Percentiles rank a stretch among this genome's conserved stretches.
Conservation (phyloP, 1,140 invertebrate genomes). For the Pseudobourletiella spinata region DNA sequence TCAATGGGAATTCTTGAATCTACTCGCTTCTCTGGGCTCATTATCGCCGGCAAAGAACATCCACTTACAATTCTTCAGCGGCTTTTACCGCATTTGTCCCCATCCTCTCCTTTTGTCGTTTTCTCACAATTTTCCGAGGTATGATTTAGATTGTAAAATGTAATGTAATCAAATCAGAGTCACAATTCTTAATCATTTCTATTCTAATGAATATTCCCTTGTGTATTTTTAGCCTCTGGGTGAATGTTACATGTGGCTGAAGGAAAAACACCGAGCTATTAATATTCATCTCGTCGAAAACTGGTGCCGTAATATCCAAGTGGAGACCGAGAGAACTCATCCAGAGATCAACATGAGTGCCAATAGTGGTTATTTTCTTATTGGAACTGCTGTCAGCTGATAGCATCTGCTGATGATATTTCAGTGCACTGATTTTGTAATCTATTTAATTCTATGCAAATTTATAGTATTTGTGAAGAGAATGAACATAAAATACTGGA, state of each 20-base stretch:
- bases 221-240: constrained; percentile 50
- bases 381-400: constrained; percentile 44
- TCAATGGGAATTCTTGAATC: constrained; percentile 31
- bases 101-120: constrained; percentile 58
- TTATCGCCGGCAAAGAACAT: constrained; percentile 74
- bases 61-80: constrained; percentile 64
- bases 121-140: constrained; percentile 12
- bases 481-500: too few species aligned
- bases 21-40: constrained; percentile 62
- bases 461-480: not conserved
- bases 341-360: constrained; percentile 68
- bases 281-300: constrained; percentile 70
- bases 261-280: constrained; percentile 55
- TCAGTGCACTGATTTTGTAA: not conserved
- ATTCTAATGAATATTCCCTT: constrained; percentile 7
- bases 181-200: too few species aligned
- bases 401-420: not conserved
- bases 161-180: too few species aligned
- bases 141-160: too few species aligned
- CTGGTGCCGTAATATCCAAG: constrained; percentile 82
- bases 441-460: not conserved
- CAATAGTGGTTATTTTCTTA: constrained; percentile 63
- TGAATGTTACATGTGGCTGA: constrained; percentile 67
- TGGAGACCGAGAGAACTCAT: constrained; percentile 72
- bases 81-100: constrained; percentile 63